These are phyloP conservation scores for Orthosia gracilis DNA, from an alignment of 2,888 invertebrate genomes.

Conservation along the genomic window DNA sequence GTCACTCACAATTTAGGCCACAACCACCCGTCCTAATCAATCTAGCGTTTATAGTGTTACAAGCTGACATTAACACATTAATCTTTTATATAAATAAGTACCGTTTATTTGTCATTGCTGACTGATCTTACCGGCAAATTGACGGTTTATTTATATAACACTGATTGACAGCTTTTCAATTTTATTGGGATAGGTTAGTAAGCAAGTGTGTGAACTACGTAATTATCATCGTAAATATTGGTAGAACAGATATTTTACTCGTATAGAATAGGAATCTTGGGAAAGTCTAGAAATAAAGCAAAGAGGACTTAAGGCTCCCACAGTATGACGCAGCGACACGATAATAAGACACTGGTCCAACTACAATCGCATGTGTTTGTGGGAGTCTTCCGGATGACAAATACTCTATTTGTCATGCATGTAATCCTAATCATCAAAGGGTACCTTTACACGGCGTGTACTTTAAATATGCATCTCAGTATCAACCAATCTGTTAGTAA, in stretches of 20 bases:
- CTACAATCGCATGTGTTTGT: no score
- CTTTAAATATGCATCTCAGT: background rate
- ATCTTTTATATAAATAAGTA: conserved; percentile 69
- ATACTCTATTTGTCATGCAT: no score
- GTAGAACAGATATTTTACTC: background rate
- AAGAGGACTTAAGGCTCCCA: background rate
- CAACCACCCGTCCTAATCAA: conserved; percentile 74
- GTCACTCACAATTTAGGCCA: conserved; percentile 59
- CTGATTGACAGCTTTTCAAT: conserved; percentile 47
- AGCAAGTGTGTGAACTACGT: conserved; percentile 6
- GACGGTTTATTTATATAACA: conserved; percentile 57
- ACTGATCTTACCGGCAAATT: conserved; percentile 69
- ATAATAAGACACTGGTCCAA: no score
- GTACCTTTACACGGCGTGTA: no score
- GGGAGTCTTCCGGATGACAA: background rate
- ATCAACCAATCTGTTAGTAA: background rate
- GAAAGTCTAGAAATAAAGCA: background rate
- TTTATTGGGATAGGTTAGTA: conserved; percentile 28
- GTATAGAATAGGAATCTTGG: background rate
- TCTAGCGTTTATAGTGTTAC: conserved; percentile 80
- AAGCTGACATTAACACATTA: conserved; percentile 79
- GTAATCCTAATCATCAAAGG: background rate
- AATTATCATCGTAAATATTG: background rate
- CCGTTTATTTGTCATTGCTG: conserved; percentile 73
- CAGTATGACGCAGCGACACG: no score